Percentiles rank a stretch among this genome's conserved stretches.
Evolutionary conservation across 2,113 vertebrate species (phyloP).

Genomic region (Sylvietta virens): DNA sequence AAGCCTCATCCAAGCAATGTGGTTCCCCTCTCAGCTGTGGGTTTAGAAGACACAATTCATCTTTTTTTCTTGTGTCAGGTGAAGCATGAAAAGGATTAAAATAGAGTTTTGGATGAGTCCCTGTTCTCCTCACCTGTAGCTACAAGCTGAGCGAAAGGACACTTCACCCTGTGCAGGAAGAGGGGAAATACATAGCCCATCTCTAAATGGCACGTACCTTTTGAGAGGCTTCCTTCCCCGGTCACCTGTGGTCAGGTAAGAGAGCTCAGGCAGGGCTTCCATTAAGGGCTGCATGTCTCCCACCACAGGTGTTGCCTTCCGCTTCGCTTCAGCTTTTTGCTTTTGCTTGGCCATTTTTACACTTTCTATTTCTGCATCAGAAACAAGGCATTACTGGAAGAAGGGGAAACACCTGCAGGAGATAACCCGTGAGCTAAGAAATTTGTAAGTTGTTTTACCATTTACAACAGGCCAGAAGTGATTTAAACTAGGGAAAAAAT

Average conservation of each 20-base stretch:
- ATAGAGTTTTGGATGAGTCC: neutral
- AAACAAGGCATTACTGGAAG: neutral
- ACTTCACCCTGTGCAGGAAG: accelerated
- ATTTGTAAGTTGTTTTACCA: neutral
- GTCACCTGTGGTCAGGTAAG: slow-evolving; percentile 60
- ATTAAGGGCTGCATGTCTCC: slow-evolving; percentile 86
- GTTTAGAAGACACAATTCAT: neutral
- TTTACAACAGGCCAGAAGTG: neutral
- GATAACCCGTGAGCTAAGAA: neutral
- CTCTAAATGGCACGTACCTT: slow-evolving; percentile 42
- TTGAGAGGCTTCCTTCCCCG: slow-evolving; percentile 26
- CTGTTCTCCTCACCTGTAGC: neutral
- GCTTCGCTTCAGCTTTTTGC: slow-evolving; percentile 71
- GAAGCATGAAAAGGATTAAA: neutral
- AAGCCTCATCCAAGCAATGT: neutral
- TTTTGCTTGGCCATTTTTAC: slow-evolving; percentile 80
- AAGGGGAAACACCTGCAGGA: neutral
- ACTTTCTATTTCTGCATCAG: slow-evolving; percentile 81
- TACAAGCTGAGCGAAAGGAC: neutral
- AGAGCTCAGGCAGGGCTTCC: slow-evolving; percentile 87
- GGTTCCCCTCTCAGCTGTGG: neutral
- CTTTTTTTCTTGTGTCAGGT: neutral
- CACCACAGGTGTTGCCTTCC: slow-evolving; percentile 81
- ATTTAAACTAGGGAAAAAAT: neutral
- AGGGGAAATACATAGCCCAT: neutral